These are phyloP conservation scores for Pleuronectes platessa DNA, from an alignment of 2,113 vertebrate species.

Conservation along the genomic window DNA sequence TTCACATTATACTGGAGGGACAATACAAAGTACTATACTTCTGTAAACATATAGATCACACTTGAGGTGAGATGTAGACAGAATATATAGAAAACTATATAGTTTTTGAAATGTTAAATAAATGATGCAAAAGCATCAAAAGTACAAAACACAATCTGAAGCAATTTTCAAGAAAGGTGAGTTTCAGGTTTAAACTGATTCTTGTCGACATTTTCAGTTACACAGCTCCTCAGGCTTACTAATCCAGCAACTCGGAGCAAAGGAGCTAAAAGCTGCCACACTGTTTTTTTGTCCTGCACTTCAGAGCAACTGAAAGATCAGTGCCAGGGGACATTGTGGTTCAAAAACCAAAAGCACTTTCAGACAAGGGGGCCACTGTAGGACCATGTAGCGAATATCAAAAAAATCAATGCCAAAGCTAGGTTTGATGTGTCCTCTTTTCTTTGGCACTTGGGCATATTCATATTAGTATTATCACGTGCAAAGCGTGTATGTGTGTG, in stretches of 20 bases:
- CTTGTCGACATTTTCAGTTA: not conserved
- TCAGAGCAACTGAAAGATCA: constrained; percentile 3
- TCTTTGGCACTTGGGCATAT: not conserved
- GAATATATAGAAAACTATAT: no score
- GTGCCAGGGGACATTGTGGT: not conserved
- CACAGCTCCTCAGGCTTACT: not conserved
- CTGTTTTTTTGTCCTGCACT: not conserved
- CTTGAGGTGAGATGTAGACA: no score
- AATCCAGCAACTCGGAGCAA: not conserved
- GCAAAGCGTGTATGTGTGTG: constrained; percentile 1
- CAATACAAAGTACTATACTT: no score
- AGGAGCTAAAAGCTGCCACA: constrained; percentile 17
- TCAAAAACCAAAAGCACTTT: constrained; percentile 2
- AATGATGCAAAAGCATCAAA: not conserved
- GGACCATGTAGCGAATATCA: not conserved
- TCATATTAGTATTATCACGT: not conserved
- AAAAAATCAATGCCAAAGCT: constrained; percentile 4
- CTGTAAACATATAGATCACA: no score
- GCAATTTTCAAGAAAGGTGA: not conserved
- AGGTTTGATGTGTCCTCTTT: not conserved
- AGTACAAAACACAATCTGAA: not conserved
- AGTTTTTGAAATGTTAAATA: not conserved
- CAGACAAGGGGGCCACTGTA: not conserved
- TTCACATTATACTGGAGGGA: no score
- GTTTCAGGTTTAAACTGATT: not conserved